Evolutionary conservation across 2,888 invertebrate genomes (phyloP).

Genomic region (Epinotia bilunana): DNA sequence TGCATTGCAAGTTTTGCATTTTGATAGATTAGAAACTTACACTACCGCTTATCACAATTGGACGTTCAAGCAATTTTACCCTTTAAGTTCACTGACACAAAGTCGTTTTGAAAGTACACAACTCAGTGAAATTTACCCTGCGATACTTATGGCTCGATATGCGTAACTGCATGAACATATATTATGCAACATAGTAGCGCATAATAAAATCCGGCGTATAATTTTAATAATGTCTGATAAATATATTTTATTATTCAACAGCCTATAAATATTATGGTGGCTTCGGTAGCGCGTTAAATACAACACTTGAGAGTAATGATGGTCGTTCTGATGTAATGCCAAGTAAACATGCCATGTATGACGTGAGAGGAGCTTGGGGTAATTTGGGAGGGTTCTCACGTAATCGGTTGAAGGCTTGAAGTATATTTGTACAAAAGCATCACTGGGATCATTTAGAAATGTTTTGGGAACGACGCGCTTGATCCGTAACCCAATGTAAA

Average conservation of each 20-base stretch:
- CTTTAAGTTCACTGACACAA: background rate
- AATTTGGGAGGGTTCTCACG: conserved; percentile 17
- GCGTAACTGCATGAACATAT: conserved; percentile 17
- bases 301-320: conserved; percentile 51
- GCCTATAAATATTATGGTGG: conserved; percentile 55
- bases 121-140: background rate
- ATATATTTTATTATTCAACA: conserved; percentile 54
- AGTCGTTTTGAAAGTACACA: background rate
- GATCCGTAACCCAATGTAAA: too few species aligned
- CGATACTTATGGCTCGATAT: conserved; percentile 1
- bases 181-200: conserved; percentile 38
- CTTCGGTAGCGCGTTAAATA: conserved; percentile 53
- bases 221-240: conserved; percentile 48
- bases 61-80: background rate
- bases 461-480: too few species aligned
- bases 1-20: conserved; percentile 17
- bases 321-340: conserved; percentile 39
- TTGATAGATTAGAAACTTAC: conserved; percentile 15
- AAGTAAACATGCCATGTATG: conserved; percentile 41
- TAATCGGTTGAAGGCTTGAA: background rate
- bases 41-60: background rate
- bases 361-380: conserved; percentile 5
- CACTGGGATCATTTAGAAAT: too few species aligned
- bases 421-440: background rate
- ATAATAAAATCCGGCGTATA: conserved; percentile 39